phyloP scores from a whole-genome alignment of 2,888 invertebrate species.

The Hypena proboscidalis region DNA sequence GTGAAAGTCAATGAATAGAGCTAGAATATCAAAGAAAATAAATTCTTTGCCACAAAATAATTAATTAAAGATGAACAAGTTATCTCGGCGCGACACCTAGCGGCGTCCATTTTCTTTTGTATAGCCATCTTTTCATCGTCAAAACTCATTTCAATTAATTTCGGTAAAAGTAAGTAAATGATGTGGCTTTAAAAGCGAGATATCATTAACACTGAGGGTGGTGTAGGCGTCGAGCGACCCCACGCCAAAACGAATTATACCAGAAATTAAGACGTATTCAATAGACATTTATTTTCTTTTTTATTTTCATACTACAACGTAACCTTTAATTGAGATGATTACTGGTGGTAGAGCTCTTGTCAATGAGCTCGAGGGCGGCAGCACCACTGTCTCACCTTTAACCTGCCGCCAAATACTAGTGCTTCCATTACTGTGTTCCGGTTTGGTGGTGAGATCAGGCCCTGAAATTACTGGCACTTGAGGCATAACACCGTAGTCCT shows the following conservation, averaged over 20 bases:
- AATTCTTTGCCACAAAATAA: conserved; percentile 79
- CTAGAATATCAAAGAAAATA: conserved; percentile 73
- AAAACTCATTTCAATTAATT: conserved; percentile 86
- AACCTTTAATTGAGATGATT: no score
- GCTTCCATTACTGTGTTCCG: no score
- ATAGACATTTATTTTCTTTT: no score
- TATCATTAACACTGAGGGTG: conserved; percentile 80
- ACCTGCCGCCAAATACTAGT: no score
- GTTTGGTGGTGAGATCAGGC: no score
- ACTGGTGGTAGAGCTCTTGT: no score
- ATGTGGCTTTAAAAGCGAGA: conserved; percentile 82
- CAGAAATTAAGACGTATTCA: conserved; percentile 14
- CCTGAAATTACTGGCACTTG: no score
- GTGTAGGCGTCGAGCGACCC: conserved; percentile 37
- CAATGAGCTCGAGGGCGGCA: no score
- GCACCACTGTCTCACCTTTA: no score
- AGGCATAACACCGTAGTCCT: no score
- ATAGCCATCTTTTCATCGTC: conserved; percentile 81
- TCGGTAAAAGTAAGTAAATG: conserved; percentile 83
- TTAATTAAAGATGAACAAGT: conserved; percentile 83
- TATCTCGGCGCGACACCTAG: conserved; percentile 83
- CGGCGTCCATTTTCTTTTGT: conserved; percentile 79
- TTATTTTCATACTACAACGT: no score
- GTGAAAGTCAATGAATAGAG: conserved; percentile 63
- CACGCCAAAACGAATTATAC: conserved; percentile 22